Percentiles rank a stretch among this genome's conserved stretches.
Conservation (phyloP, 2,113 vertebrate genomes). For the Tympanuchus pallidicinctus region DNA sequence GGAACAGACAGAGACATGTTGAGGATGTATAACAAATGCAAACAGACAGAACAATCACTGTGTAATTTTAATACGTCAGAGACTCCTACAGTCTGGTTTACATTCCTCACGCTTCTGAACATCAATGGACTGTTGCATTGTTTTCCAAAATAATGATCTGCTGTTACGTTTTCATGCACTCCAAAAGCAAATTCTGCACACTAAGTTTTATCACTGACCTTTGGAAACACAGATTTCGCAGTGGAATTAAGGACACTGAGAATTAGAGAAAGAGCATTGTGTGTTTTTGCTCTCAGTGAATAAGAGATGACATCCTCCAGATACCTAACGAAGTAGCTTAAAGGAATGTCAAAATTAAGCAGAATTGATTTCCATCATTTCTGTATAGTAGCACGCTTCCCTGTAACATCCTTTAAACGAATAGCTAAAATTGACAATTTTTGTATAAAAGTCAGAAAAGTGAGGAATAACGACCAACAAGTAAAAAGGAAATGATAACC, state of each 20-base stretch:
- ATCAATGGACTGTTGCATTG: background rate
- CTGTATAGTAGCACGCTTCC: background rate
- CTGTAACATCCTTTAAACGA: background rate
- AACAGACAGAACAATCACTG: slow-evolving; percentile 62
- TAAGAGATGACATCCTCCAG: slow-evolving; percentile 2
- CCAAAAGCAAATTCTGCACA: slow-evolving; percentile 4
- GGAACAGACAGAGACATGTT: slow-evolving; percentile 42
- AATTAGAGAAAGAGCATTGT: background rate
- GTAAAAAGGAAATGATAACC: slow-evolving; percentile 13
- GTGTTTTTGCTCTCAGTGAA: background rate
- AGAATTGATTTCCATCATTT: slow-evolving; percentile 27
- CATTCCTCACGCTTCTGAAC: slow-evolving; percentile 51
- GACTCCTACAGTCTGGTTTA: slow-evolving; percentile 41
- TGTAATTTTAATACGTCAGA: slow-evolving; percentile 42
- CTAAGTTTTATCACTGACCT: background rate
- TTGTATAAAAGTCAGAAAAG: slow-evolving; percentile 39
- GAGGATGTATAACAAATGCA: slow-evolving; percentile 50
- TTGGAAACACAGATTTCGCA: background rate
- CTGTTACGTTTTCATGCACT: background rate
- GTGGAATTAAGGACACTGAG: background rate
- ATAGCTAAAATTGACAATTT: slow-evolving; percentile 12
- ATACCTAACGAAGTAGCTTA: background rate
- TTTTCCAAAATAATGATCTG: slow-evolving; percentile 8
- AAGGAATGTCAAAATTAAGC: slow-evolving; percentile 13
- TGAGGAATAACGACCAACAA: slow-evolving; percentile 46